Evolutionary conservation across 92 coral and sea anemone genomes (phyloP), one percentile per base, ranked within the genome.

Genomic region (Palythoa grandis): DNA sequence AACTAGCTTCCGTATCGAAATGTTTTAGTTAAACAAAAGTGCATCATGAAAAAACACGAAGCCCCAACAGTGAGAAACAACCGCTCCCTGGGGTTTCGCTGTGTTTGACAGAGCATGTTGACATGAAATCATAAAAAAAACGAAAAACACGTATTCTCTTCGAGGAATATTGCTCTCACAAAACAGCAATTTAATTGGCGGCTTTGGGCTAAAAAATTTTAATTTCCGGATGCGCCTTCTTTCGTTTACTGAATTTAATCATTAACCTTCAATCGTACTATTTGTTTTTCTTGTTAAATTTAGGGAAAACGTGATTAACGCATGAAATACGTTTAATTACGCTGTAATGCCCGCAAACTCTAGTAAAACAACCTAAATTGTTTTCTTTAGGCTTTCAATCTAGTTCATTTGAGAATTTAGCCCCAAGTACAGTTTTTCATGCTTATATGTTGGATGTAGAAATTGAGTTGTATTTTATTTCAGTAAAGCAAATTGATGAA

Each of bases 161-260:
- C 29, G 24, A 57, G 47, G 52, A 57, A 77, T 37, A 77, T 1
- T 14, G 16, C 52, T 77, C 48, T 50, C 12, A 77, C 54, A 57
- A 77, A 16, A 35, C 29, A 52, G 29, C 69, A 57, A 29, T 77
- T 77, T 67, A 77, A 77, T 57, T 11, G 47, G 52, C 70, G 69
- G 82, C 82, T 77, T 54, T 77, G 82, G 52, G 69, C 68, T 43
- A 5, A 43, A 43, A 43, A 3, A 43, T 0, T 80, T 80, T 63
- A 80, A 80, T 80, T 39, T 80, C 85, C 85, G 85, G 85, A 80
- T 80, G 74, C 61, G 60, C 23, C 43, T 50, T 80, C 63, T 70
- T 52, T 66, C 72, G 57, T 66, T 22, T 16, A 52, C 43, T 43
- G 43, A 80, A 78, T 61, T 78, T 56, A 78, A 78, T 78, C 83